phyloP scores from a whole-genome alignment of 2,113 vertebrate genomes.

The Ciconia maguari region DNA sequence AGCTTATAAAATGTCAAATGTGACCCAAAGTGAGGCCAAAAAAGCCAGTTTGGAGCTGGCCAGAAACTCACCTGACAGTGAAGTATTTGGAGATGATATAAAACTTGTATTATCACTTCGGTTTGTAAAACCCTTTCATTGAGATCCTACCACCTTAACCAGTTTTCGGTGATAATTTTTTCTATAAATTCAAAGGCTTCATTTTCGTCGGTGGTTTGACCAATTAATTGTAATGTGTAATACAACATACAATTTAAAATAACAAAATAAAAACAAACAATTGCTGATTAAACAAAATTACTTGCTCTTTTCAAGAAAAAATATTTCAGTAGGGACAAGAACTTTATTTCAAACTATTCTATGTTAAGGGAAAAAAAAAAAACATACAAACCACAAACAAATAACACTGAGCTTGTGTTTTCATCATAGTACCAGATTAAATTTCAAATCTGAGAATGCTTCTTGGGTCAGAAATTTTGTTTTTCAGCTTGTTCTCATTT shows the following conservation, averaged over 20 bases:
- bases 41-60: not conserved
- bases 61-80: not conserved
- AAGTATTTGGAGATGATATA: not conserved
- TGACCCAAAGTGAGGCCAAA: not conserved
- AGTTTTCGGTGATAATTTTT: not conserved
- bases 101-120: not conserved
- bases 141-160: not conserved
- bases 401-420: not conserved
- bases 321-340: not conserved
- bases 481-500: not conserved
- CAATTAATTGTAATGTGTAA: not conserved
- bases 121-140: not conserved
- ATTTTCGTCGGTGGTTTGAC: not conserved
- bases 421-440: not conserved
- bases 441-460: not conserved
- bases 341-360: not conserved
- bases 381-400: not conserved
- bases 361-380: not conserved
- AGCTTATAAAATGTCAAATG: not conserved
- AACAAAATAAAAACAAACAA: not conserved
- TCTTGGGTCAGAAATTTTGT: not conserved
- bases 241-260: not conserved
- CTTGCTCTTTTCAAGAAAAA: not conserved
- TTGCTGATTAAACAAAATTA: not conserved
- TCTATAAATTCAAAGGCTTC: not conserved